Base-by-base conservation (phyloP, 2,888 invertebrate genomes). In the Carterocephalus palaemon region DNA sequence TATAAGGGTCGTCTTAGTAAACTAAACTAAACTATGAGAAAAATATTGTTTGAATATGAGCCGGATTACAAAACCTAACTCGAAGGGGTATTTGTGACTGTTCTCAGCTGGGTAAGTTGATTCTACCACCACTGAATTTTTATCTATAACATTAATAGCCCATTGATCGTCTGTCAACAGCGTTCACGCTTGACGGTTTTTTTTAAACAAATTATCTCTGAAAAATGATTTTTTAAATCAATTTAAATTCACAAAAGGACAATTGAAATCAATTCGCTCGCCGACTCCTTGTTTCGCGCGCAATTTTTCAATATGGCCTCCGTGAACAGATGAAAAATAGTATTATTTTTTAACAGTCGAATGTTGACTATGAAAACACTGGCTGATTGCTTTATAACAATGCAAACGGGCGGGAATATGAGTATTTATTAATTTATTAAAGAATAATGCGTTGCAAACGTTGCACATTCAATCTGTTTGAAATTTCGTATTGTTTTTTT, bases 281-380 rank as follows among this genome's bases (percentile, higher is more conserved):
- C 15, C 6, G 23, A 23, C 5, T 29, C 8, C 23, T 4, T 38
- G 22, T 28, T 38, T 38, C 38, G 38, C 38, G 38, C 26, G 37
- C 37, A 37, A 17, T 28, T 28, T 38, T 38, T 29, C 22, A 29
- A 38, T 13, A 29, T 38, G 38, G 38, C 29, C 23, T 17, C 6
- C 19, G 5, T 4, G 12, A 3, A 36, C 16, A 24, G 38, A 38
- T 19, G n/a, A 20, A 38, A 37, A 38, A 29, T 19, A 37, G 26
- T 37, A 38, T 38, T 38, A 38, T 38, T 20, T 38, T 38, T 38
- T 38, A 20, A 28, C 9, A 6, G 26, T 13, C n/a, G 28, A 38
- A 20, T 38, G 20, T 38, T 28, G 38, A 28, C 28, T 20, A 13
- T 38, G 19, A 38, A 28, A 38, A 28, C 38, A 28, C 4, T 3